Percentiles rank a stretch among this genome's conserved stretches.
Evolutionary conservation across 2,113 vertebrate genomes (phyloP).

Genomic region (Aepyceros melampus): DNA sequence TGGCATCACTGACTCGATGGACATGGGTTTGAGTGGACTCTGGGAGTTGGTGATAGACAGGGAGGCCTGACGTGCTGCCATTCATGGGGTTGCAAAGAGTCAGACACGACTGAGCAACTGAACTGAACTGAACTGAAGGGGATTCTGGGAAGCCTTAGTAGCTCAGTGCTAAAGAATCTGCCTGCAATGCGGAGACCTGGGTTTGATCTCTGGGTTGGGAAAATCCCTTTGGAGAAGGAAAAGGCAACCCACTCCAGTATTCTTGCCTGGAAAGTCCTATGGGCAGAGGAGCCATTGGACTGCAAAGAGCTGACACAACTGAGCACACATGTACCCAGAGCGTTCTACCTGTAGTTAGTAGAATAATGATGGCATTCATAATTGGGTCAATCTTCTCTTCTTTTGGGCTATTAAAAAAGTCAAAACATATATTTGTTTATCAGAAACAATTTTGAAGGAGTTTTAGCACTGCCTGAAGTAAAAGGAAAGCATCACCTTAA

Average conservation of each 20-base stretch:
- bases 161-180: not conserved
- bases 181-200: not conserved
- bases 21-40: too few species aligned
- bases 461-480: not conserved
- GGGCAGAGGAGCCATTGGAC: not conserved
- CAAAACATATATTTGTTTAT: not conserved
- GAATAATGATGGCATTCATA: not conserved
- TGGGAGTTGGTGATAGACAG: too few species aligned
- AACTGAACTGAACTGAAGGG: too few species aligned
- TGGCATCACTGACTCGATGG: too few species aligned
- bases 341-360: not conserved
- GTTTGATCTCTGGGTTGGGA: not conserved
- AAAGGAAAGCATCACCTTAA: not conserved
- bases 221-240: not conserved
- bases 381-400: not conserved
- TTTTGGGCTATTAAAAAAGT: not conserved
- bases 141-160: not conserved
- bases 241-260: not conserved
- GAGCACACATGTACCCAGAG: not conserved
- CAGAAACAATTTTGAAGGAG: not conserved
- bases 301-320: not conserved
- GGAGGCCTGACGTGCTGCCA: too few species aligned
- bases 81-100: too few species aligned
- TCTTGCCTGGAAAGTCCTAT: not conserved
- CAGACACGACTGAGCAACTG: too few species aligned